phyloP scores from a whole-genome alignment of 2,113 vertebrate species.

The Grammomys surdaster region DNA sequence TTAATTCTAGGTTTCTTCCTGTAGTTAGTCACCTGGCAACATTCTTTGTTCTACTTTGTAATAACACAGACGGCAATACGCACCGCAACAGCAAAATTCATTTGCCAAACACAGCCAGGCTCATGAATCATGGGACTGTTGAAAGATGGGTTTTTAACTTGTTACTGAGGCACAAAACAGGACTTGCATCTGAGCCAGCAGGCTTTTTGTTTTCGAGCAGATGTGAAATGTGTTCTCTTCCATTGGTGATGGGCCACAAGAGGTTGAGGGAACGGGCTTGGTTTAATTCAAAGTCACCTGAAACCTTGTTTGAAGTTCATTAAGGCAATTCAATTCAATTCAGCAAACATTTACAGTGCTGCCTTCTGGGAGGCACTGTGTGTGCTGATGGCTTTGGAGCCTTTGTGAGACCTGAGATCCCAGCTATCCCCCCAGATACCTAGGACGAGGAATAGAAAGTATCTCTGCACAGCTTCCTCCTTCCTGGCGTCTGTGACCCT shows the following conservation, averaged over 20 bases:
- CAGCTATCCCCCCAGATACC: not conserved
- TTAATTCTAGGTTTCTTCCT: conserved; percentile 15
- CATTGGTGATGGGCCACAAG: conserved; percentile 53
- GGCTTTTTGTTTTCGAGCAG: conserved; percentile 63
- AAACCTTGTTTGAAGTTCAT: conserved; percentile 69
- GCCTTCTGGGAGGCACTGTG: not conserved
- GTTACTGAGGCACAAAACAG: conserved; percentile 77
- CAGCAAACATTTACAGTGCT: conserved; percentile 29
- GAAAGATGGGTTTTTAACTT: conserved; percentile 81
- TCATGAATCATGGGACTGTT: conserved; percentile 79
- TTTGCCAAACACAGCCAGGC: conserved; percentile 76
- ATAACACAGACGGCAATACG: conserved; percentile 75
- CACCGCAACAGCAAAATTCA: conserved; percentile 81
- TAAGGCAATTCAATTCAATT: conserved; percentile 62
- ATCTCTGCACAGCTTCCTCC: not conserved
- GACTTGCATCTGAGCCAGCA: conserved; percentile 66
- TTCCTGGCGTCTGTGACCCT: not conserved
- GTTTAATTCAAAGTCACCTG: conserved; percentile 77
- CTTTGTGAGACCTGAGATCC: not conserved
- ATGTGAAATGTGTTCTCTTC: conserved; percentile 69
- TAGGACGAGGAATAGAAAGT: not conserved
- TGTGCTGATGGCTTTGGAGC: not conserved
- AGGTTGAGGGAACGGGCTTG: conserved; percentile 68
- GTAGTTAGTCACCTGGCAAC: conserved; percentile 55
- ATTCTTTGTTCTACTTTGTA: conserved; percentile 77